A percentile compares a stretch with the other conserved stretches of the same genome.
Evolutionary conservation across 64 coral and sea anemone genomes (phyloP).

Genomic region (Pocillopora damicornis): DNA sequence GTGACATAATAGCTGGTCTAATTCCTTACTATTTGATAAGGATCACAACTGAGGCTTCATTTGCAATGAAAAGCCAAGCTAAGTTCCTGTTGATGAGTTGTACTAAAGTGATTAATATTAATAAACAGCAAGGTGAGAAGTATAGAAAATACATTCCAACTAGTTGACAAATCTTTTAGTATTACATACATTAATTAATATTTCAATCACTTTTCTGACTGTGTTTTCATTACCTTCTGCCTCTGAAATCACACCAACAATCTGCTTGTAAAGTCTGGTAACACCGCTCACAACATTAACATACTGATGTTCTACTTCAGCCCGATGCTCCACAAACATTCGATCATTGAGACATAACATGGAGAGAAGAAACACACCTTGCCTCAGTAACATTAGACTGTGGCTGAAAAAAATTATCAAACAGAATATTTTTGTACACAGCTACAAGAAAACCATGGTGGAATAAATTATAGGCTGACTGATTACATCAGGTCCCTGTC

Average conservation of each 20-base stretch:
- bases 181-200: not conserved
- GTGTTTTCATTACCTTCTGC: constrained; percentile 21
- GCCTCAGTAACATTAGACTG: constrained; percentile 30
- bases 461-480: not conserved
- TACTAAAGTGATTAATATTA: too few species aligned
- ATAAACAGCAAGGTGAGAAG: too few species aligned
- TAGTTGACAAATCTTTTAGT: too few species aligned
- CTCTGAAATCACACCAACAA: constrained; percentile 22
- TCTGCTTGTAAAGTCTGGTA: constrained; percentile 23
- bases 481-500: too few species aligned
- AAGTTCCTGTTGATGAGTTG: too few species aligned
- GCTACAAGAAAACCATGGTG: not conserved
- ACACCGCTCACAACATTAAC: constrained; percentile 24
- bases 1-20: too few species aligned
- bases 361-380: constrained; percentile 30
- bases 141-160: too few species aligned
- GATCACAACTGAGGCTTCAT: too few species aligned
- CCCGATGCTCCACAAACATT: constrained; percentile 33
- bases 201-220: not conserved
- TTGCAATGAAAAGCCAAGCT: too few species aligned
- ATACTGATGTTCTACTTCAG: constrained; percentile 57
- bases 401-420: constrained; percentile 8
- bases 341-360: constrained; percentile 41
- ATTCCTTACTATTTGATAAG: too few species aligned
- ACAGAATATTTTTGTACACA: too few species aligned